Base-by-base conservation (phyloP, 2,113 vertebrate species). In the Melierax canorus region DNA sequence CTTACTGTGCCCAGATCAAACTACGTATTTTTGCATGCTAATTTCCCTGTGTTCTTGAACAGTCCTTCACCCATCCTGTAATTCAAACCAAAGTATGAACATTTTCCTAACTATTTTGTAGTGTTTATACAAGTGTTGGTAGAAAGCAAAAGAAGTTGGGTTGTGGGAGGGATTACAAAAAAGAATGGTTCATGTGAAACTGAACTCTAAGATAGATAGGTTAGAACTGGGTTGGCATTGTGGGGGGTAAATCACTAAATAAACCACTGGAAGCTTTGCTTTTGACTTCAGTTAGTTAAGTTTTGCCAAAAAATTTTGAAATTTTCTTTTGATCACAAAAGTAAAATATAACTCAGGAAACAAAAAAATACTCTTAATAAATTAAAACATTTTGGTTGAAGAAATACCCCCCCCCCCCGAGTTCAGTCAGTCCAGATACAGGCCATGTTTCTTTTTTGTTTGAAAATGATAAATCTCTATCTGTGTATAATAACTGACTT, bases 1-100 rank as follows among this genome's bases (percentile, higher is more conserved):
- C 3, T 48, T 59, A 41, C 17, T 73, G 80, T 73, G 2, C 15
- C 12, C 22, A 67, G 29, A 62, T 55, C 14, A 36, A 8, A 21
- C 12, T 14, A 10, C 0, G 0, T 48, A 38, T 34, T 67, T 86
- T 29, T 88, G 4, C 36, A 11, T 24, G 4, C 3, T 63, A 12
- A 67, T 63, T 82, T 55, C 30, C 18, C 32, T 48, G 5, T 63
- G 17, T 29, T 83, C 36, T 79, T 62, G 20, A 90, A 23, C 5
- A 41, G 36, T 58, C 12, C 21, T 84, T 39, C 3, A 23, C 30
- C 12, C 0, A 1, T 41, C 6, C 29, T 60, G 20, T 60, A 30
- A 20, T 36, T 82, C 34, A 66, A 80, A 53, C 1, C 15, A 36
- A 90, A 56, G 9, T 19, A 43, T 19, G 11, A 84, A 55, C 3